Evolutionary conservation across 2,888 invertebrate genomes (phyloP).

Genomic region (Rhagium mordax): DNA sequence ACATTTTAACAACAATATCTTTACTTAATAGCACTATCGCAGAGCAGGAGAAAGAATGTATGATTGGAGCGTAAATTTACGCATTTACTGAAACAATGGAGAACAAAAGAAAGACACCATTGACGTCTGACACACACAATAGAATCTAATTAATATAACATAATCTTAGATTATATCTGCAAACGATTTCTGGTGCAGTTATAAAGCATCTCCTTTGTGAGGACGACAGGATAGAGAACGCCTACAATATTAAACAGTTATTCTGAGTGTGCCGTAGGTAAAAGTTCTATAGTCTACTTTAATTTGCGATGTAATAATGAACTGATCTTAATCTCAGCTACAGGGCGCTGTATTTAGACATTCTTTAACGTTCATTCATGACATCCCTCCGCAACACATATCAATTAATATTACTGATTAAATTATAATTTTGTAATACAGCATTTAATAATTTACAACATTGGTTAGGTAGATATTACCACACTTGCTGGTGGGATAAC

Average conservation of each 20-base stretch:
- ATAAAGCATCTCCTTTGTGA: slow-evolving; percentile 42
- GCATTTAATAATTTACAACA: too few species aligned
- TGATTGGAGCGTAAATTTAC: slow-evolving; percentile 22
- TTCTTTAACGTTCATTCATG: too few species aligned
- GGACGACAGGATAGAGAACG: slow-evolving; percentile 21
- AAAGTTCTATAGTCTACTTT: slow-evolving; percentile 8
- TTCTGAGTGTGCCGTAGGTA: neutral
- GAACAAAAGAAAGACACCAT: slow-evolving; percentile 49
- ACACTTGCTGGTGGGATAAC: too few species aligned
- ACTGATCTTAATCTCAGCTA: neutral
- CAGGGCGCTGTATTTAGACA: neutral
- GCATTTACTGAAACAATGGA: slow-evolving; percentile 31
- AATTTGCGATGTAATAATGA: slow-evolving; percentile 2
- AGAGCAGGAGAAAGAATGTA: neutral
- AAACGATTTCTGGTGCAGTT: slow-evolving; percentile 45
- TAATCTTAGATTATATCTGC: slow-evolving; percentile 54
- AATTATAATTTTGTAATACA: neutral
- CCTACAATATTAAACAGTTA: slow-evolving; percentile 41
- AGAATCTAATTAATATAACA: slow-evolving; percentile 56
- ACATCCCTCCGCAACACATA: neutral
- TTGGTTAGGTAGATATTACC: too few species aligned
- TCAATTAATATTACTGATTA: neutral
- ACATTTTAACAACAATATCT: slow-evolving; percentile 6
- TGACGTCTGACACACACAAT: slow-evolving; percentile 52
- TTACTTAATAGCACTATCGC: neutral